Conservation (phyloP, 2,888 invertebrate genomes). For the Allygus modestus region DNA sequence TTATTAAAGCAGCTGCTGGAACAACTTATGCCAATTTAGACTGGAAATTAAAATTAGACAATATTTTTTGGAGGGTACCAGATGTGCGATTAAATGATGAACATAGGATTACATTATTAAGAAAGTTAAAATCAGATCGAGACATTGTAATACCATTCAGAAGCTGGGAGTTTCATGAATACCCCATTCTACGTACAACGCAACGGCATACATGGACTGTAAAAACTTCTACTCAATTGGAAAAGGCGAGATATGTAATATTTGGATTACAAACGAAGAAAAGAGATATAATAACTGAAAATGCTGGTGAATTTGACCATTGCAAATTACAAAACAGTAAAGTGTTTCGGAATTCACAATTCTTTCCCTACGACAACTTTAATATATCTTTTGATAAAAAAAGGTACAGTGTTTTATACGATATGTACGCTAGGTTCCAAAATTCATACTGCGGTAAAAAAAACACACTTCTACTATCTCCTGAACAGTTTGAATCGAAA, state of each 20-base stretch:
- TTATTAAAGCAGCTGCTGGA: constrained; percentile 64
- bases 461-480: constrained; percentile 65
- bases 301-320: constrained; percentile 63
- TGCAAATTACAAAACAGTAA: constrained; percentile 70
- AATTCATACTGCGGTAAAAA: neutral
- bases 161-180: constrained; percentile 73
- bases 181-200: constrained; percentile 72
- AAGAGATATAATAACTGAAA: constrained; percentile 70
- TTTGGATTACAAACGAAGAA: constrained; percentile 73
- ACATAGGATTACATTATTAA: constrained; percentile 69
- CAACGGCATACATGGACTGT: constrained; percentile 71
- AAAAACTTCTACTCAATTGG: constrained; percentile 71
- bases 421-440: neutral
- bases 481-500: constrained; percentile 49
- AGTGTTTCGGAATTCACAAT: constrained; percentile 62
- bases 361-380: neutral
- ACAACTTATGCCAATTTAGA: constrained; percentile 58
- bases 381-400: constrained; percentile 68
- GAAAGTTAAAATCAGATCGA: constrained; percentile 62
- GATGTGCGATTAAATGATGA: constrained; percentile 68
- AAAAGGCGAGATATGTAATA: constrained; percentile 73
- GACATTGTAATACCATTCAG: constrained; percentile 70
- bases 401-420: constrained; percentile 46
- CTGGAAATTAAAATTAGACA: constrained; percentile 64
- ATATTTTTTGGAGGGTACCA: constrained; percentile 69